A percentile compares a stretch with the other conserved stretches of the same genome.
Conservation (phyloP, 2,113 vertebrate genomes). For the Natator depressus region DNA sequence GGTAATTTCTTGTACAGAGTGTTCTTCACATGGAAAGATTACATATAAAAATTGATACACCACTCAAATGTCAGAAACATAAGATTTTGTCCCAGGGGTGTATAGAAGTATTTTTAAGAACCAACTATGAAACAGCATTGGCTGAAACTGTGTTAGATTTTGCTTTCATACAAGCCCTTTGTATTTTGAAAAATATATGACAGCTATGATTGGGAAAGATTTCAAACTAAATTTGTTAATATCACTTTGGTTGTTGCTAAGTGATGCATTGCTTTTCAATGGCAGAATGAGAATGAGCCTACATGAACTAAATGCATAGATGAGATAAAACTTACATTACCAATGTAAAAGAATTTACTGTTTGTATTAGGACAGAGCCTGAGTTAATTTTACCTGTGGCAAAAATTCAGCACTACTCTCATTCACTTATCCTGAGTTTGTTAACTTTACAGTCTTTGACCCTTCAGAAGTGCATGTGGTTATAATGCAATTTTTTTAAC, state of each 20-base stretch:
- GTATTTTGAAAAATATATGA: constrained; percentile 52
- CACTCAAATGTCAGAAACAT: constrained; percentile 10
- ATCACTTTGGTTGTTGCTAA: constrained; percentile 66
- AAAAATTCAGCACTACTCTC: not conserved
- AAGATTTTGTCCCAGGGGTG: constrained; percentile 52
- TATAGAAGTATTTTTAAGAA: constrained; percentile 71
- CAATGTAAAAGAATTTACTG: constrained; percentile 13
- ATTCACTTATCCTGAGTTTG: not conserved
- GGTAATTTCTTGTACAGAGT: not conserved
- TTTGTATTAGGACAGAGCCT: not conserved
- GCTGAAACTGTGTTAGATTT: constrained; percentile 64
- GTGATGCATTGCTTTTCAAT: constrained; percentile 43
- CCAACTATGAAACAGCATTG: constrained; percentile 59
- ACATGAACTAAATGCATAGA: not conserved
- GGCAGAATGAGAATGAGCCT: constrained; percentile 38
- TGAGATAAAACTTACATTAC: not conserved
- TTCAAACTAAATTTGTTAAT: constrained; percentile 57
- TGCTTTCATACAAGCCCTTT: constrained; percentile 54
- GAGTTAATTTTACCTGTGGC: not conserved
- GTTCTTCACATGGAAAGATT: not conserved
- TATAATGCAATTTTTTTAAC: not conserved
- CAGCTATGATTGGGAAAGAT: constrained; percentile 55
- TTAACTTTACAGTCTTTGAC: not conserved
- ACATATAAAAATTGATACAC: constrained; percentile 17
- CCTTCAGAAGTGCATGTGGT: not conserved